Evolutionary conservation across 2,113 vertebrate genomes (phyloP), one percentile per base, ranked within the genome.

Genomic region (Phaethon lepturus): DNA sequence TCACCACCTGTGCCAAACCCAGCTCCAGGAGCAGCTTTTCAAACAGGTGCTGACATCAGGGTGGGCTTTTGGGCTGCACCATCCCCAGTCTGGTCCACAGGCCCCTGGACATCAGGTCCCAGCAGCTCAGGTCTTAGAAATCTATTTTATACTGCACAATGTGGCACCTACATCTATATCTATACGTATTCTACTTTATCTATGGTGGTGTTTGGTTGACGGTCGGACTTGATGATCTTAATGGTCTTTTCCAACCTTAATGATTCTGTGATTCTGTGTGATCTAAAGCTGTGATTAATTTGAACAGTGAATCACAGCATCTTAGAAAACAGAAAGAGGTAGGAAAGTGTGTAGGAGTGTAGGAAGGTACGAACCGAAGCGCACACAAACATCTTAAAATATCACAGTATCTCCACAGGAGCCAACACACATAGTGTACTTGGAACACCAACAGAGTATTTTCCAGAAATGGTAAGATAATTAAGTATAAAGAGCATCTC

Each of bases 1-100:
- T 31, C 35, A 0, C 25, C 0, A 5, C 14, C 44, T 1, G 0
- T 33, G 20, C 31, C 75, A 73, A 89, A 40, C 11, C 22, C 83
- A 74, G 45, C 38, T 66, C 79, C 31, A 38, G 58, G 18, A 9
- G 25, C 33, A 88, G 71, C 9, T 89, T 73, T 56, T 45, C 7
- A 25, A 53, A 24, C 0, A 6, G 53, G 3, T 2, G 1, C 24
- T 49, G 29, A 14, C 10, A 12, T 19, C 28, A 45, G 33, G 14
- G 8, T 49, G 58, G 19, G 22, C 0, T 80, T 88, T 77, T 22
- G 24, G 47, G 42, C 53, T 79, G 26, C 42, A 88, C 63, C 35
- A 76, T 28, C 59, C 26, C 8, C 67, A 49, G 16, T 3, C 2
- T 55, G 11, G 24, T 50, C 74, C 68, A 20, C 5, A 6, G 14